These are phyloP conservation scores for Chloroclystis v-ata DNA, from an alignment of 2,888 invertebrate species.

Conservation along the genomic window DNA sequence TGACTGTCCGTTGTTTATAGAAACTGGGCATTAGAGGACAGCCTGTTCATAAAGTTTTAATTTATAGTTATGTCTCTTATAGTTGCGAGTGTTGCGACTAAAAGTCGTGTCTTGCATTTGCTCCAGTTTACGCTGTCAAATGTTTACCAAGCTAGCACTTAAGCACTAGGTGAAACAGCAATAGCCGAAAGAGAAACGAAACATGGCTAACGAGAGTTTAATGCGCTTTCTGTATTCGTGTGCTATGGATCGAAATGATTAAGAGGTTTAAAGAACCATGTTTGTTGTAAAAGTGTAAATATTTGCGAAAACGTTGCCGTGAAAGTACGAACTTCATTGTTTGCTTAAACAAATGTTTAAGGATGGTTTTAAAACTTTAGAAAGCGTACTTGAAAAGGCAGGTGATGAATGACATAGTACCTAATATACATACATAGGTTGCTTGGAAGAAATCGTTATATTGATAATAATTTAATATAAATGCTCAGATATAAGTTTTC, in stretches of 20 bases:
- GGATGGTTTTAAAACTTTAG: too few relatives aligned
- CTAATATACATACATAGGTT: too few relatives aligned
- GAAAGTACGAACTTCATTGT: not conserved
- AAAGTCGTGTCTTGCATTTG: slow-evolving; percentile 4
- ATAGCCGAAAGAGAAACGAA: slow-evolving; percentile 30
- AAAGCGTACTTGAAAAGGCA: too few relatives aligned
- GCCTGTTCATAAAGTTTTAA: too few relatives aligned
- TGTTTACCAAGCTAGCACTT: slow-evolving; percentile 30
- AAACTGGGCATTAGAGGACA: too few relatives aligned
- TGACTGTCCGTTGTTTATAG: too few relatives aligned
- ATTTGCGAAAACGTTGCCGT: not conserved
- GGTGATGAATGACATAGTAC: too few relatives aligned
- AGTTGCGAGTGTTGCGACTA: not conserved
- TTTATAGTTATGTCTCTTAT: too few relatives aligned
- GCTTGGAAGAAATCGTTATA: too few relatives aligned
- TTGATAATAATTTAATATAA: too few relatives aligned
- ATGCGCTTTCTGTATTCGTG: slow-evolving; percentile 22
- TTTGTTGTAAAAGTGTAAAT: slow-evolving; percentile 1
- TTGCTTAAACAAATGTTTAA: too few relatives aligned
- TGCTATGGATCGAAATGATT: slow-evolving; percentile 18
- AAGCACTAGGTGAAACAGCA: slow-evolving; percentile 21
- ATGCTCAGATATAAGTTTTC: too few relatives aligned
- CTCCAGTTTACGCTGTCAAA: slow-evolving; percentile 25
- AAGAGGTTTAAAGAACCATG: slow-evolving; percentile 6
- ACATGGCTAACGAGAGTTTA: slow-evolving; percentile 35